Percentiles rank a stretch among this genome's conserved stretches.
Conservation (phyloP, 2,888 invertebrate species). For the Diarsia mendica region DNA sequence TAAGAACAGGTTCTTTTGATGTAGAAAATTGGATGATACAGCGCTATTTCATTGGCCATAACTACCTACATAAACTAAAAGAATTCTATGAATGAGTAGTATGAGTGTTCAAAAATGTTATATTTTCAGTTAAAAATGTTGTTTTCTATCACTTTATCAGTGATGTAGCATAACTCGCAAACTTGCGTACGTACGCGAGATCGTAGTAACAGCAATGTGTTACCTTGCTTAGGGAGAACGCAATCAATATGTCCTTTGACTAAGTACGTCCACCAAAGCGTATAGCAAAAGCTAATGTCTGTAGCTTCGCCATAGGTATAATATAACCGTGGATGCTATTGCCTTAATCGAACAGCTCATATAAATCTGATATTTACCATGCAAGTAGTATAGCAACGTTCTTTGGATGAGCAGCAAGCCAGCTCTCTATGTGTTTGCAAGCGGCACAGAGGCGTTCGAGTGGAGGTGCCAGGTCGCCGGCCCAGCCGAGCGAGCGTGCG, state of each 20-base stretch:
- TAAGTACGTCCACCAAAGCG: neutral
- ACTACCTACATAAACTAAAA: too few relatives aligned
- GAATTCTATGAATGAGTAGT: neutral
- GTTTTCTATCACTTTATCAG: too few relatives aligned
- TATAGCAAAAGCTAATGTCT: neutral
- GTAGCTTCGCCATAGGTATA: neutral
- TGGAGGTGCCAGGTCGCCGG: conserved; percentile 95
- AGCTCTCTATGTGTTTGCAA: conserved; percentile 98
- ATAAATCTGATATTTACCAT: conserved; percentile 89
- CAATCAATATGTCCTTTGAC: too few relatives aligned
- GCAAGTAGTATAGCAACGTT: conserved; percentile 97
- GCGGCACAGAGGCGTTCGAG: conserved; percentile 97
- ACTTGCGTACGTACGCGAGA: neutral
- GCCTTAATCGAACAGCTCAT: neutral
- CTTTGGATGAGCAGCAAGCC: conserved; percentile 95
- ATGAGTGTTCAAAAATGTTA: neutral
- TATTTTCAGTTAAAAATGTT: neutral
- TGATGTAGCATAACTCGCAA: neutral
- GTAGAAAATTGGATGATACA: neutral
- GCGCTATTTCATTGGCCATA: neutral
- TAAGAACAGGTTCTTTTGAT: neutral
- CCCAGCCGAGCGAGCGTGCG: conserved; percentile 95
- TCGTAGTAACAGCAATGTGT: neutral
- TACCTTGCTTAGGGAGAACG: neutral
- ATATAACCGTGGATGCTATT: neutral